phyloP scores from a whole-genome alignment of 2,797 vertebrate species.

The Hoplostethus mediterraneus region DNA sequence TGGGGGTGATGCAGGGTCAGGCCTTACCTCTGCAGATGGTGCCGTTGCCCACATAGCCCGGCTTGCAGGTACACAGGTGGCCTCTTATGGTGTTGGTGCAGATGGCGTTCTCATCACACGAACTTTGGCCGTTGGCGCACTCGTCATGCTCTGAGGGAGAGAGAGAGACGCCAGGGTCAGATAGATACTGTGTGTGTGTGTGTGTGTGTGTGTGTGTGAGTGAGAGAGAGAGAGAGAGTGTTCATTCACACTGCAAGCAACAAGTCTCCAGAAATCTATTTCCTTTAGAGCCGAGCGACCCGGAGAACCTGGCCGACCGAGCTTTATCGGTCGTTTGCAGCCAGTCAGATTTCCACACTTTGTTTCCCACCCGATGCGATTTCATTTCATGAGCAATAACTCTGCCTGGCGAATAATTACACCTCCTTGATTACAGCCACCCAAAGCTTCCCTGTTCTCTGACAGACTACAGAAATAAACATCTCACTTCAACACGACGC shows the following conservation, averaged over 20 bases:
- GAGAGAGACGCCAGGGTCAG: conserved; percentile 5
- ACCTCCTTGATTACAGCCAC: too few species aligned
- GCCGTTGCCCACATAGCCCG: conserved; percentile 93
- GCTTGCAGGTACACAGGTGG: conserved; percentile 95
- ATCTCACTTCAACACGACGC: too few species aligned
- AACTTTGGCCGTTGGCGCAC: conserved; percentile 85
- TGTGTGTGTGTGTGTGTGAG: conserved; percentile 1
- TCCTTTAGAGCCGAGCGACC: neutral
- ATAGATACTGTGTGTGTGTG: conserved; percentile 1
- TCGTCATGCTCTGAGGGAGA: conserved; percentile 89
- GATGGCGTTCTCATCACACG: conserved; percentile 92
- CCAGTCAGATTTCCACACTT: conserved; percentile 14
- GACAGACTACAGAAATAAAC: too few species aligned
- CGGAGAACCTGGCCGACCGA: conserved; percentile 15
- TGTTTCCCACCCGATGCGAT: conserved; percentile 5
- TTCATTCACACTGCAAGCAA: too few species aligned
- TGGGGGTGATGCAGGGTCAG: conserved; percentile 18
- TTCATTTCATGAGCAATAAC: too few species aligned
- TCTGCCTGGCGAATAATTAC: neutral
- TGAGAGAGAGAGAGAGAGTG: neutral
- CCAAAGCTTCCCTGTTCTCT: too few species aligned
- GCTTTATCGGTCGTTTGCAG: neutral
- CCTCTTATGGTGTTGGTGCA: conserved; percentile 94
- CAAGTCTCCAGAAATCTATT: too few species aligned
- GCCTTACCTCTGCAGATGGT: conserved; percentile 92